phyloP scores from a whole-genome alignment of 2,888 invertebrate genomes.

The Dolichopus griseipennis region DNA sequence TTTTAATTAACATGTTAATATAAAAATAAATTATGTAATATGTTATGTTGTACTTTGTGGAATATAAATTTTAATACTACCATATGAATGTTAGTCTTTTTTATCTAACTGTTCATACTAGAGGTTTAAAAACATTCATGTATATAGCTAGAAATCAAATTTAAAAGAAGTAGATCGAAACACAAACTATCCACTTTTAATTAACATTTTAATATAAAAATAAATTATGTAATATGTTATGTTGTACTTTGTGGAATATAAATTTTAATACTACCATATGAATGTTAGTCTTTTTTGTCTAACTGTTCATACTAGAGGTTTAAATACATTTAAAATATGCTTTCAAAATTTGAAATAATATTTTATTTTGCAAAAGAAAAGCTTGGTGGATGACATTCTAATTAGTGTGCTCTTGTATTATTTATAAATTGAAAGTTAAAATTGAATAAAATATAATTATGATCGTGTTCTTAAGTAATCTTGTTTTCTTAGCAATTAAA shows the following conservation, averaged over 20 bases:
- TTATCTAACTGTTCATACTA: neutral
- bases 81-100: neutral
- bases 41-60: neutral
- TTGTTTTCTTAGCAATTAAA: too few relatives aligned
- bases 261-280: slow-evolving; percentile 3
- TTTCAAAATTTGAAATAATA: too few relatives aligned
- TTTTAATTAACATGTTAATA: neutral
- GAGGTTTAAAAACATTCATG: neutral
- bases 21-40: neutral
- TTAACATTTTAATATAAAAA: neutral
- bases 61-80: neutral
- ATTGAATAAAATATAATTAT: too few relatives aligned
- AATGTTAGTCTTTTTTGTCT: neutral
- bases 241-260: neutral
- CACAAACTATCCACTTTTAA: neutral
- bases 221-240: neutral
- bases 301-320: slow-evolving; percentile 1
- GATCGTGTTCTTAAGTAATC: too few relatives aligned
- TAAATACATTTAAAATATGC: neutral
- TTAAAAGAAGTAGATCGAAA: neutral
- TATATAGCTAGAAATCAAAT: too few relatives aligned
- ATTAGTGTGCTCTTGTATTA: too few relatives aligned
- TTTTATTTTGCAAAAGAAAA: too few relatives aligned
- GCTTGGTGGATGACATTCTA: too few relatives aligned
- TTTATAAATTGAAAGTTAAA: too few relatives aligned